A percentile compares a stretch with the other conserved stretches of the same genome.
Evolutionary conservation across 2,113 vertebrate genomes (phyloP).

Genomic region (Muscicapa adusta): DNA sequence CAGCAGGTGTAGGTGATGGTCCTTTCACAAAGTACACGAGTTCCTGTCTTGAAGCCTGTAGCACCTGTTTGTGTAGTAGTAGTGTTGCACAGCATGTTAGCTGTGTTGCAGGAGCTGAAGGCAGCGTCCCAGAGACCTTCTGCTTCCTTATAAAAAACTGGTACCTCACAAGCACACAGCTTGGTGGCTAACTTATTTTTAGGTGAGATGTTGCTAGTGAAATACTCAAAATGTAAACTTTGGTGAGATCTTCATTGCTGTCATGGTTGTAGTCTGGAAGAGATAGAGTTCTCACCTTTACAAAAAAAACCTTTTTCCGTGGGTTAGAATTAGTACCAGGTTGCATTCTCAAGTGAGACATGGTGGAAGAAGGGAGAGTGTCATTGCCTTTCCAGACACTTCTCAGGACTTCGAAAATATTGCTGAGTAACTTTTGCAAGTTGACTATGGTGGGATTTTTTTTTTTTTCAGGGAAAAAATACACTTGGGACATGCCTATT

Average conservation of each 20-base stretch:
- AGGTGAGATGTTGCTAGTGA: neutral
- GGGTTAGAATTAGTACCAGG: neutral
- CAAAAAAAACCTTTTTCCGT: neutral
- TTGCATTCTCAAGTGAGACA: neutral
- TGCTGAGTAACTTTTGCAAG: neutral
- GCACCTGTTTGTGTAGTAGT: neutral
- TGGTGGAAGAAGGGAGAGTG: neutral
- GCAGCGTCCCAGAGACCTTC: fast-evolving
- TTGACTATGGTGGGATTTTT: neutral
- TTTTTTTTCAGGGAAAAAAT: neutral
- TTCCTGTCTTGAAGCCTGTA: neutral
- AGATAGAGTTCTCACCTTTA: neutral
- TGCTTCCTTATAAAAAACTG: neutral
- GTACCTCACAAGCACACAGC: neutral
- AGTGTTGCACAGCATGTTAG: fast-evolving
- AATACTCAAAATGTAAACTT: neutral
- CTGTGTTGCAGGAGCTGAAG: neutral
- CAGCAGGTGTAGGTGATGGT: neutral
- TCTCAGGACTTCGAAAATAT: neutral
- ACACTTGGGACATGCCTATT: neutral
- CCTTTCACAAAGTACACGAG: neutral
- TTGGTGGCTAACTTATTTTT: neutral
- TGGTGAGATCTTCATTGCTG: fast-evolving
- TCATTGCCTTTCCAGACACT: neutral
- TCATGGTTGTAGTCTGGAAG: neutral